These are phyloP conservation scores for Xiphophorus hellerii DNA, from an alignment of 2,113 vertebrate genomes.

Conservation along the genomic window DNA sequence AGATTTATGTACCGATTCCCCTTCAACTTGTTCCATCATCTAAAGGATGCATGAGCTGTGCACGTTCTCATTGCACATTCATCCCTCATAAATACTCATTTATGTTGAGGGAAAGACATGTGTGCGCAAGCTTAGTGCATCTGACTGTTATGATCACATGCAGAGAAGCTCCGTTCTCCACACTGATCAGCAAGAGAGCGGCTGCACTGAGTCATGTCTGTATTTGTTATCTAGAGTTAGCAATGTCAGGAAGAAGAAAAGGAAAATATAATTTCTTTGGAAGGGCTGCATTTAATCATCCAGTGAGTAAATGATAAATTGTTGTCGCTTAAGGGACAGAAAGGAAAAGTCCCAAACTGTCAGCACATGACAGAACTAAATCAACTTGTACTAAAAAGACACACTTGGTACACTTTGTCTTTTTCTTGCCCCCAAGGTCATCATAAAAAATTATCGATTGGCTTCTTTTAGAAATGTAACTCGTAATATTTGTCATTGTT, in stretches of 20 bases:
- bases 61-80: not conserved
- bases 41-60: not conserved
- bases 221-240: slow-evolving; percentile 20
- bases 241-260: slow-evolving; percentile 9
- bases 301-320: slow-evolving; percentile 64
- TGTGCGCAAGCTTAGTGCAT: not conserved
- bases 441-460: not conserved
- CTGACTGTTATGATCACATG: not conserved
- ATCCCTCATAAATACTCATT: not conserved
- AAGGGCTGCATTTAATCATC: slow-evolving; percentile 14
- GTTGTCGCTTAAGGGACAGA: slow-evolving; percentile 17
- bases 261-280: slow-evolving; percentile 14
- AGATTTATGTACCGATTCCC: not conserved
- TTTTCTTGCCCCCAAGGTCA: slow-evolving; percentile 1
- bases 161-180: not conserved
- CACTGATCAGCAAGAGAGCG: slow-evolving; percentile 9
- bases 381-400: slow-evolving; percentile 30
- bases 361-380: slow-evolving; percentile 44
- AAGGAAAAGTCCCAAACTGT: slow-evolving; percentile 52
- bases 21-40: not conserved
- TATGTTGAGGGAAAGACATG: not conserved
- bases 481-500: not conserved
- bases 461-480: not conserved
- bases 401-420: slow-evolving; percentile 17
- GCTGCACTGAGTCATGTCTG: slow-evolving; percentile 9